Conservation (phyloP, 1,140 invertebrate species). For the Steinernema feltiae region DNA sequence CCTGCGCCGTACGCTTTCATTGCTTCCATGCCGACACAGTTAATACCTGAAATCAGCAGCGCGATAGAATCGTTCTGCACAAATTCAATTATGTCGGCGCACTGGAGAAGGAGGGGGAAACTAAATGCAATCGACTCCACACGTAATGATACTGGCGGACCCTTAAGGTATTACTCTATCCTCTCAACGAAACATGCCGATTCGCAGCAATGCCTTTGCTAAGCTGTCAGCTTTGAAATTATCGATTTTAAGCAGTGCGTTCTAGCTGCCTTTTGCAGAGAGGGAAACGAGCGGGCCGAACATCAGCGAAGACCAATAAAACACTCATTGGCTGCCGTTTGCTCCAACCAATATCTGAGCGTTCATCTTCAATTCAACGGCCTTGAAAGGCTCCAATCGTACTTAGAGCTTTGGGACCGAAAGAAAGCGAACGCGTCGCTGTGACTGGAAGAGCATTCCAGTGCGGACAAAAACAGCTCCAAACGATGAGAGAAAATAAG, state of each 20-base stretch:
- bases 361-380: not conserved
- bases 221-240: constrained; percentile 5
- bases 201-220: not conserved
- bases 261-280: not conserved
- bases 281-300: not conserved
- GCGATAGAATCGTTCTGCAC: too few species aligned
- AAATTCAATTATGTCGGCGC: too few species aligned
- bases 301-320: constrained; percentile 6
- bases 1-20: constrained; percentile 34
- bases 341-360: not conserved
- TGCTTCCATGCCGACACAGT: constrained; percentile 23
- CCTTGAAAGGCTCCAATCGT: too few species aligned
- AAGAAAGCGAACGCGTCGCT: too few species aligned
- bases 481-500: too few species aligned
- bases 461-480: too few species aligned
- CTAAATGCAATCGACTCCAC: not conserved
- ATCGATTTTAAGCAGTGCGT: not conserved
- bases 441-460: too few species aligned
- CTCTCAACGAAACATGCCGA: not conserved
- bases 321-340: not conserved
- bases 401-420: too few species aligned
- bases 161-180: constrained; percentile 3
- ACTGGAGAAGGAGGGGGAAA: too few species aligned
- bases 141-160: not conserved
- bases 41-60: not conserved